phyloP scores from a whole-genome alignment of 2,113 vertebrate genomes.

The Prionailurus viverrinus region DNA sequence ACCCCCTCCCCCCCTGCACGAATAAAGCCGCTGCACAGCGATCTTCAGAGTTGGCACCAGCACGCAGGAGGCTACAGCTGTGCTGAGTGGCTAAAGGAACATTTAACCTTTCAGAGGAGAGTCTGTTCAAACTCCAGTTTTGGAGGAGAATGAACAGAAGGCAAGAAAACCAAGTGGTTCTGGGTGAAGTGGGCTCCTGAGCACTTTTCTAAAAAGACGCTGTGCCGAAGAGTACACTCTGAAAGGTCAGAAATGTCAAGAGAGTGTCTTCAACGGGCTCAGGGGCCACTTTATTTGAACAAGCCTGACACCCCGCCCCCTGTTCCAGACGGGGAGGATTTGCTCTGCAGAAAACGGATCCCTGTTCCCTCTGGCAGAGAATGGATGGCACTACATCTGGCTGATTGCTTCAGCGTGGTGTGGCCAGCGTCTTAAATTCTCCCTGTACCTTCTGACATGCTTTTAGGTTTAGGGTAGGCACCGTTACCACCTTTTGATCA shows the following conservation, averaged over 20 bases:
- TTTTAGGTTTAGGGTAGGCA: not conserved
- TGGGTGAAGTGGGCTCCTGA: not conserved
- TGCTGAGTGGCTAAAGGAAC: not conserved
- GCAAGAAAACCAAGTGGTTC: not conserved
- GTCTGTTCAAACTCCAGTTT: constrained; percentile 21
- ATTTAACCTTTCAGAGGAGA: not conserved
- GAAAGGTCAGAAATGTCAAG: not conserved
- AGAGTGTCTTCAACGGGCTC: not conserved
- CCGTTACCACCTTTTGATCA: not conserved
- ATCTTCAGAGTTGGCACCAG: not conserved
- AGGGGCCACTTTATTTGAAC: constrained; percentile 64
- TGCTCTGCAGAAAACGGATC: not conserved
- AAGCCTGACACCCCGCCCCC: not conserved
- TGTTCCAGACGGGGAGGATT: constrained; percentile 15
- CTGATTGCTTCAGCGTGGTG: too few species aligned
- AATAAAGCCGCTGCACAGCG: not conserved
- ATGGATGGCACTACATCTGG: not conserved
- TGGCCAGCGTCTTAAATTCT: not conserved
- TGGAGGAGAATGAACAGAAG: not conserved
- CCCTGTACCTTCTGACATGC: not conserved
- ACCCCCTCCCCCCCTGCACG: not conserved
- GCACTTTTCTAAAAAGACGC: not conserved
- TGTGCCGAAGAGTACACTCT: not conserved
- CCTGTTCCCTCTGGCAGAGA: not conserved
- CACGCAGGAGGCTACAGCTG: not conserved